Conservation (phyloP, 2,888 invertebrate species). For the Polyommatus iphigenia region DNA sequence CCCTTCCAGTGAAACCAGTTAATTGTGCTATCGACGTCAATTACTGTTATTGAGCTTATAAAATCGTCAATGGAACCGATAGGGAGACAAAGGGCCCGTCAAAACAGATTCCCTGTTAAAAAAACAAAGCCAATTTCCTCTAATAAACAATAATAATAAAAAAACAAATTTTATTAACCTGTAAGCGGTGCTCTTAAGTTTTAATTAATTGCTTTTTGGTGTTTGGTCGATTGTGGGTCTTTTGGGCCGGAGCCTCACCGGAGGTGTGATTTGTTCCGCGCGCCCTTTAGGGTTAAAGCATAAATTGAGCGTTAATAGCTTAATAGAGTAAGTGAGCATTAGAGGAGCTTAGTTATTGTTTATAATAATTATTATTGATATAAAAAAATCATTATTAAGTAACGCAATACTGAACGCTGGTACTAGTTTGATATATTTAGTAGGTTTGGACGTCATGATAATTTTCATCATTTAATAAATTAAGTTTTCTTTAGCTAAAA, state of each 20-base stretch:
- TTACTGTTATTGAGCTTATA: constrained; percentile 77
- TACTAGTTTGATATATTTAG: background rate
- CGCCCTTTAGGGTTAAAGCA: constrained; percentile 57
- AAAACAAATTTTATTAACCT: constrained; percentile 72
- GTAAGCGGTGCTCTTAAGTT: constrained; percentile 59
- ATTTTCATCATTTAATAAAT: too few relatives aligned
- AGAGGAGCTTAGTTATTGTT: background rate
- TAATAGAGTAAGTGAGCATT: constrained; percentile 28
- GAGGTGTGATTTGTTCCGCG: constrained; percentile 67
- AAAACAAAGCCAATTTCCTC: constrained; percentile 74
- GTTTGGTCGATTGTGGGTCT: constrained; percentile 56
- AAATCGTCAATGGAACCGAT: constrained; percentile 77
- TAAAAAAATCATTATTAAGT: too few relatives aligned
- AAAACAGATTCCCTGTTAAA: constrained; percentile 55
- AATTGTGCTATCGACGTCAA: constrained; percentile 73
- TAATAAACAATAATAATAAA: constrained; percentile 76
- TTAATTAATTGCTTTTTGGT: constrained; percentile 69
- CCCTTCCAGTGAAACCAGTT: constrained; percentile 64
- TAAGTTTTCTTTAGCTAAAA: too few relatives aligned
- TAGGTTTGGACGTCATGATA: background rate
- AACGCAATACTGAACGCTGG: background rate
- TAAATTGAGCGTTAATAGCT: constrained; percentile 27
- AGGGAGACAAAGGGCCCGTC: constrained; percentile 63
- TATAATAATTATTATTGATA: too few relatives aligned
- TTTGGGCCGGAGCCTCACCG: constrained; percentile 51